Percentiles rank a stretch among this genome's conserved stretches.
Evolutionary conservation across 2,797 vertebrate genomes (phyloP).

Genomic region (Poecile montanus): DNA sequence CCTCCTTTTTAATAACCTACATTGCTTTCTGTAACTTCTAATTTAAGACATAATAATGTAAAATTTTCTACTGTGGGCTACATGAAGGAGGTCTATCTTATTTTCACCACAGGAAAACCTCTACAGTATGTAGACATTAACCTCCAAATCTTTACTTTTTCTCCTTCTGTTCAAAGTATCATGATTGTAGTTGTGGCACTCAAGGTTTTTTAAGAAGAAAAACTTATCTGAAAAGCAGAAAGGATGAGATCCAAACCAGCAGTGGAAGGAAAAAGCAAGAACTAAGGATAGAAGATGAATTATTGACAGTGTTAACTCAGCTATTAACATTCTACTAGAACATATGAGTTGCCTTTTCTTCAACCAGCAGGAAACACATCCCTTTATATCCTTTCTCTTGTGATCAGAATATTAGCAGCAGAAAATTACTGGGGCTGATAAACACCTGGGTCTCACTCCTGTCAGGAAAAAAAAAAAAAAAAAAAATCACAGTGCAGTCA

Average conservation of each 20-base stretch:
- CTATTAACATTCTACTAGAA: not conserved
- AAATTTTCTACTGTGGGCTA: not conserved
- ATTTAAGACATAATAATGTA: not conserved
- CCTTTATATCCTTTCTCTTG: not conserved
- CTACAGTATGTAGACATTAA: not conserved
- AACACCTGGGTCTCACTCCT: not conserved
- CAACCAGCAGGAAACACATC: not conserved
- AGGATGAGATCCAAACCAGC: not conserved
- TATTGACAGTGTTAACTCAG: not conserved
- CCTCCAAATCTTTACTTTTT: not conserved
- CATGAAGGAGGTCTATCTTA: not conserved
- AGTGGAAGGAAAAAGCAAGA: not conserved
- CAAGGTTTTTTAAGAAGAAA: not conserved
- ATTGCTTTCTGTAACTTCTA: not conserved
- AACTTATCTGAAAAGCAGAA: not conserved
- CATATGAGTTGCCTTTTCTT: not conserved
- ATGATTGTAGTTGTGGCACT: not conserved
- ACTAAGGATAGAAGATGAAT: not conserved
- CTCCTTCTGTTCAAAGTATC: not conserved
- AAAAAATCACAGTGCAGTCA: rapidly evolving
- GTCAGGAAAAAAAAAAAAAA: not conserved
- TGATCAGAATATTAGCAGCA: not conserved
- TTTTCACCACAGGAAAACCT: not conserved
- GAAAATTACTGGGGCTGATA: not conserved
- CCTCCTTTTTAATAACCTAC: not conserved